phyloP scores from a whole-genome alignment of 2,888 invertebrate species.

The Polymixis flavicincta region DNA sequence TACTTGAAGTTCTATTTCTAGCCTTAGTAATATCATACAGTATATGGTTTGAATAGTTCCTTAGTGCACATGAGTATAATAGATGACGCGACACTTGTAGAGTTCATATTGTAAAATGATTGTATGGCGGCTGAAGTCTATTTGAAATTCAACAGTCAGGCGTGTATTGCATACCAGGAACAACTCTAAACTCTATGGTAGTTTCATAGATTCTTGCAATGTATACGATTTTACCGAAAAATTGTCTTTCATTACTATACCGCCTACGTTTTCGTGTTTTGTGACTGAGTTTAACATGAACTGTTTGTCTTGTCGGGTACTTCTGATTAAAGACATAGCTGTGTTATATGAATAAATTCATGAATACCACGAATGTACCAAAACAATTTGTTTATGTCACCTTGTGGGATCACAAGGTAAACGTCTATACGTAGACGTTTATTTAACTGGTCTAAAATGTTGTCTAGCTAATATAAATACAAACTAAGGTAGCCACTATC shows the following conservation, averaged over 20 bases:
- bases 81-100: background rate
- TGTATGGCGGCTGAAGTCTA: background rate
- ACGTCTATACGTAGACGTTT: background rate
- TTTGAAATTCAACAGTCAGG: background rate
- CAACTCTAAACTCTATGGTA: background rate
- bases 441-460: constrained; percentile 5
- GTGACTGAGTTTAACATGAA: background rate
- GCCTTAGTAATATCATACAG: background rate
- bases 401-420: constrained; percentile 1
- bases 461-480: background rate
- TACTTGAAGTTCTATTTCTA: background rate
- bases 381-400: background rate
- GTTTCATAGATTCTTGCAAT: background rate
- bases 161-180: background rate
- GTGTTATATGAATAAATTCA: background rate
- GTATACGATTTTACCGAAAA: background rate
- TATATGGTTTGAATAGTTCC: constrained; percentile 16
- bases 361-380: background rate
- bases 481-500: background rate
- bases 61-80: background rate
- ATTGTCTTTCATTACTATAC: background rate
- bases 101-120: background rate
- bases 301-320: background rate
- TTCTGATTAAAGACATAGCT: background rate
- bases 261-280: background rate